Evolutionary conservation across 2,797 vertebrate genomes (phyloP).

Genomic region (Paramormyrops hopkinsi): DNA sequence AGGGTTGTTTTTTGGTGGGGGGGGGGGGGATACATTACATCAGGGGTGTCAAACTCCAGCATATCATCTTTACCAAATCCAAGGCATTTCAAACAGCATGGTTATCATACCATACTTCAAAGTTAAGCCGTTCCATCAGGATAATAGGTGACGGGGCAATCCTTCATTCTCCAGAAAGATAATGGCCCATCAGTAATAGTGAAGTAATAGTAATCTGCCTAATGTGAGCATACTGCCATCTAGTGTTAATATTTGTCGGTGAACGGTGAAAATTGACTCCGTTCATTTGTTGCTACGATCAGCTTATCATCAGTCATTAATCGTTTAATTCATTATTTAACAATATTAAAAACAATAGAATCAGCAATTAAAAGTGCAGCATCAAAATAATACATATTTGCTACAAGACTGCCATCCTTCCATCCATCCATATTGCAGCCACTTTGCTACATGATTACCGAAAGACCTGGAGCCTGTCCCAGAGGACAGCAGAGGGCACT

Average conservation of each 20-base stretch:
- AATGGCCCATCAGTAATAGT: not conserved
- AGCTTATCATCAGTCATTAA: not conserved
- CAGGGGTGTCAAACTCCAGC: no score
- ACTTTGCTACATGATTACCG: not conserved
- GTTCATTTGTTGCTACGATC: not conserved
- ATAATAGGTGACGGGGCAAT: not conserved
- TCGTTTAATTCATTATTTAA: not conserved
- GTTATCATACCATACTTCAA: not conserved
- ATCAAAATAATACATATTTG: not conserved
- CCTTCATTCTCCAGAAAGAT: not conserved
- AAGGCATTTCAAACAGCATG: not conserved
- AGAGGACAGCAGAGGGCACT: not conserved
- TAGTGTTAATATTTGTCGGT: not conserved
- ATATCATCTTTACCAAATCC: not conserved
- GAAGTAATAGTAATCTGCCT: not conserved
- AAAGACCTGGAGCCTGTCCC: not conserved
- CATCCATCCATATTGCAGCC: not conserved
- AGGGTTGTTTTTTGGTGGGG: not conserved
- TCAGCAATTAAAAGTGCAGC: not conserved
- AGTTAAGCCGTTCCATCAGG: not conserved
- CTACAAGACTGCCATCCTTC: not conserved
- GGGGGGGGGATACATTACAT: not conserved
- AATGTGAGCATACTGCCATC: not conserved
- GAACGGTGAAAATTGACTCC: not conserved
- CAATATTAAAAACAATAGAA: not conserved